Conservation (phyloP, 2,113 vertebrate species). For the Sminthopsis crassicaudata region DNA sequence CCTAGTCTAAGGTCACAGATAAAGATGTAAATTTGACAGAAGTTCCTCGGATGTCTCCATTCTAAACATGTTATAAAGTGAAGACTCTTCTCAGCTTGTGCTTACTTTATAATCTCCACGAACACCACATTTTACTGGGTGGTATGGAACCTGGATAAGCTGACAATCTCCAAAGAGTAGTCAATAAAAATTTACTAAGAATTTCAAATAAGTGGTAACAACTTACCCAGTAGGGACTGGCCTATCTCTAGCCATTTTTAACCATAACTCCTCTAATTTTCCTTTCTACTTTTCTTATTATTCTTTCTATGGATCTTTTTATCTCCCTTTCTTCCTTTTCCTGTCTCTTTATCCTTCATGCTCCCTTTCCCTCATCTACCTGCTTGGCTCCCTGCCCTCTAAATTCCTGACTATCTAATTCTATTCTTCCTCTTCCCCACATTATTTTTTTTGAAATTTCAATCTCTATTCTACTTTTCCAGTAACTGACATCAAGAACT, state of each 20-base stretch:
- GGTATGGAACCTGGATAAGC: not conserved
- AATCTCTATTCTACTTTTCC: constrained; percentile 23
- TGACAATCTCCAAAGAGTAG: not conserved
- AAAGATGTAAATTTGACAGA: not conserved
- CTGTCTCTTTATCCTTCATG: not conserved
- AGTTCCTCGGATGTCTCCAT: not conserved
- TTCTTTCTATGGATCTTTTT: not conserved
- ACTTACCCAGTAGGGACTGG: not conserved
- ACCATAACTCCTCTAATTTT: not conserved
- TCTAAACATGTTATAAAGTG: not conserved
- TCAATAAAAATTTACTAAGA: not conserved
- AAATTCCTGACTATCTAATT: not conserved
- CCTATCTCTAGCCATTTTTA: not conserved
- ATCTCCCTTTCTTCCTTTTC: not conserved
- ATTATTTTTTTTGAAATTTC: constrained; percentile 14
- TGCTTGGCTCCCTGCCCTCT: not conserved
- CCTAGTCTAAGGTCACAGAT: not conserved
- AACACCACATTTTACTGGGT: not conserved
- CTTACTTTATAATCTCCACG: not conserved
- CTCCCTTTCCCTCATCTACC: not conserved
- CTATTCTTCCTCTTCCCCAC: not conserved
- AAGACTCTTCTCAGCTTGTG: not conserved
- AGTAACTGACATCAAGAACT: constrained; percentile 9
- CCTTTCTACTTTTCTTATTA: not conserved
- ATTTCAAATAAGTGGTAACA: not conserved